These are phyloP conservation scores for Malurus melanocephalus DNA, from an alignment of 2,113 vertebrate genomes.

Conservation along the genomic window DNA sequence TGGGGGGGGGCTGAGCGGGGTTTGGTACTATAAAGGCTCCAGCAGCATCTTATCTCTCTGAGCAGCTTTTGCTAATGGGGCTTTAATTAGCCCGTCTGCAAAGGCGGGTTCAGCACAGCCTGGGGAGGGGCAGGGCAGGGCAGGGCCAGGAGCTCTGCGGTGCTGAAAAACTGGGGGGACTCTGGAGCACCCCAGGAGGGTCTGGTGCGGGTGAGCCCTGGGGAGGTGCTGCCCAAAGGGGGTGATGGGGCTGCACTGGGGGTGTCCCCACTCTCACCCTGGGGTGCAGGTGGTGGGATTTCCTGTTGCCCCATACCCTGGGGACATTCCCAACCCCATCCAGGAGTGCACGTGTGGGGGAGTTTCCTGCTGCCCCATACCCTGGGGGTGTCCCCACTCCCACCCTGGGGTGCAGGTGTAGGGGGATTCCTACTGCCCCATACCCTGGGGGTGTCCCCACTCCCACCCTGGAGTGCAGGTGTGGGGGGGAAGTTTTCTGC, in stretches of 20 bases:
- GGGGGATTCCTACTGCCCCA: rapidly evolving
- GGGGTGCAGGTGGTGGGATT: background rate
- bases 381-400: background rate
- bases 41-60: constrained; percentile 49
- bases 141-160: background rate
- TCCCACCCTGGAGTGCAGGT: background rate
- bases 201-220: background rate
- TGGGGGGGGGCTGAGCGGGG: too few relatives aligned
- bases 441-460: background rate
- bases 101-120: constrained; percentile 8
- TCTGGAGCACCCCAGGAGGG: background rate
- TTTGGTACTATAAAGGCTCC: background rate
- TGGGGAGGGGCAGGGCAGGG: background rate
- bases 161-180: background rate
- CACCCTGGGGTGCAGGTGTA: background rate
- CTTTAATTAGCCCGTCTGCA: constrained; percentile 32
- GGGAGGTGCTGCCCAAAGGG: background rate
- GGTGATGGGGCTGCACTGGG: rapidly evolving
- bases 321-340: too few relatives aligned
- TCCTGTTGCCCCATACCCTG: background rate
- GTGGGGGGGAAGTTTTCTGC: too few relatives aligned
- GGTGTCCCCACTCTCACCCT: background rate
- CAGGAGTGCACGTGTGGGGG: background rate
- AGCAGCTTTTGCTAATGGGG: constrained; percentile 60
- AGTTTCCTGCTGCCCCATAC: rapidly evolving